These are phyloP conservation scores for Bostrychus sinensis DNA, from an alignment of 2,113 vertebrate species.

Conservation along the genomic window DNA sequence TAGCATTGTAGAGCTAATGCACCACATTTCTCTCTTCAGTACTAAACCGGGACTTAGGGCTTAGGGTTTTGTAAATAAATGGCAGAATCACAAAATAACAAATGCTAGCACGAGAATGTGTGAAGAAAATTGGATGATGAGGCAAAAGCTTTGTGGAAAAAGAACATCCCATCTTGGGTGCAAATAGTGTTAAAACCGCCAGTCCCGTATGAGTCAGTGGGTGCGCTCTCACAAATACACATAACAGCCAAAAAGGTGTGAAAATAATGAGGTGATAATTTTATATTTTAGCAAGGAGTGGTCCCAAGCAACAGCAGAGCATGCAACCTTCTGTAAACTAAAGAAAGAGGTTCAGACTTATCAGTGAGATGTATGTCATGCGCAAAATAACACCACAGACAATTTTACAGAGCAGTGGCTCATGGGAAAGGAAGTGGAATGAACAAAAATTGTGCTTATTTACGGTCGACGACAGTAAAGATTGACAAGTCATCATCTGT, in stretches of 20 bases:
- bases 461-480: background rate
- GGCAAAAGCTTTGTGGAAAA: constrained; percentile 22
- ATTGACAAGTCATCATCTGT: background rate
- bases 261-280: constrained; percentile 35
- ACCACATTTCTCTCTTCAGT: constrained; percentile 11
- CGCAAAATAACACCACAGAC: constrained; percentile 24
- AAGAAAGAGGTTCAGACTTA: constrained; percentile 11
- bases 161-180: constrained; percentile 17
- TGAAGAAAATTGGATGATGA: constrained; percentile 49
- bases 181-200: constrained; percentile 17
- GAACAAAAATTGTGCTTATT: background rate
- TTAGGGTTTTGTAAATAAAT: constrained; percentile 33
- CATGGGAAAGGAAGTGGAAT: constrained; percentile 18
- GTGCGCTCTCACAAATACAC: constrained; percentile 8
- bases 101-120: constrained; percentile 36
- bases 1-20: constrained; percentile 19
- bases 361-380: constrained; percentile 16
- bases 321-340: constrained; percentile 2
- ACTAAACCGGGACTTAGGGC: constrained; percentile 7
- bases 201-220: constrained; percentile 32
- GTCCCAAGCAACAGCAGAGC: constrained; percentile 19
- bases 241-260: constrained; percentile 26
- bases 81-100: constrained; percentile 39
- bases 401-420: constrained; percentile 27
- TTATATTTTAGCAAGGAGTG: background rate